Evolutionary conservation across 2,113 vertebrate genomes (phyloP), one percentile per base, ranked within the genome.

Genomic region (Elephas maximus): DNA sequence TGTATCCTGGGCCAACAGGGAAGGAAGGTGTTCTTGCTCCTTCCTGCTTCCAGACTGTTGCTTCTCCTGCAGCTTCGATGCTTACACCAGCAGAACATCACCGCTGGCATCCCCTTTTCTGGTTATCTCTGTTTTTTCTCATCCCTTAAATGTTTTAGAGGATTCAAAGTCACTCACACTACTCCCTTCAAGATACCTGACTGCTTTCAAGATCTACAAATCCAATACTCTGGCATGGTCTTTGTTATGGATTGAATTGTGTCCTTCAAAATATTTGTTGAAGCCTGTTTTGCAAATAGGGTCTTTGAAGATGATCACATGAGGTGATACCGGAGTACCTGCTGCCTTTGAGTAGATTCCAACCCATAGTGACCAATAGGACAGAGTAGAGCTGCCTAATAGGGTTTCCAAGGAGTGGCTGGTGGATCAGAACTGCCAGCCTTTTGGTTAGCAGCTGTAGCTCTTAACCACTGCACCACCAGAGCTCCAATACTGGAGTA

Each of bases 11-110:
- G 28, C n/a, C 41, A 9, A 10, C 60, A 18, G 30, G 30, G 37
- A 37, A 8, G 51, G 24, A 8, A 1, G 14, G 1, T 0, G 0
- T 30, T 41, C 15, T 7, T 6, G 14, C 11, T 62, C 21, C 10
- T 5, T 4, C 24, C 71, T 12, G n/a, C n/a, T 65, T 89, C 51
- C 80, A 23, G 63, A 21, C 33, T 20, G 0, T 2, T 24, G 51
- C 74, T 71, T 41, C 33, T 73, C 37, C 62, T 20, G 51, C 9
- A 1, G 26, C 53, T 63, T 8, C 5, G 3, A 41, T 33, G 33
- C 20, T 20, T 44, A 3, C 0, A 2, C 74, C 44, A 28, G 14
- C 33, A 11, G n/a, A 51, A 53, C 44, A 15, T 7, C 28, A 17
- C 24, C 41, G 17, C 33, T 5, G 4, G 17, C 21, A 11, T 20